These are phyloP conservation scores for Reinhardtius hippoglossoides DNA, from an alignment of 2,113 vertebrate genomes.

Conservation along the genomic window DNA sequence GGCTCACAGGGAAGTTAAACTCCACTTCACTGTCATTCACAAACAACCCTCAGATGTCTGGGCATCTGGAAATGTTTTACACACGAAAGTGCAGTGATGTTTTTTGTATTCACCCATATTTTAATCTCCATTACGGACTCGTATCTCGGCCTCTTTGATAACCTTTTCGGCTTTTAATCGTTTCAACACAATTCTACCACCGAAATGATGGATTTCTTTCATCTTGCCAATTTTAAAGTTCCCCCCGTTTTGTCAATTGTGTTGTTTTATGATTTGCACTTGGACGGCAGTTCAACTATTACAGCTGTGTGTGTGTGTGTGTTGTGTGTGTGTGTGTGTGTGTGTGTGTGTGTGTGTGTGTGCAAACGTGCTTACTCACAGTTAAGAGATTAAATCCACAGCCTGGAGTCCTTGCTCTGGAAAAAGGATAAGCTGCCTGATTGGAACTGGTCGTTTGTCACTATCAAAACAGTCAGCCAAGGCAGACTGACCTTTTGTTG, in stretches of 20 bases:
- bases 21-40: not conserved
- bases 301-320: not conserved
- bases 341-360: too few species aligned
- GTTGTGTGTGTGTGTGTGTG: too few species aligned
- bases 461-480: too few species aligned
- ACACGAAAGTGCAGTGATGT: not conserved
- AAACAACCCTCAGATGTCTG: conserved; percentile 10
- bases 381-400: not conserved
- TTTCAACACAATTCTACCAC: too few species aligned
- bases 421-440: not conserved
- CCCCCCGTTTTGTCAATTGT: not conserved
- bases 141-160: too few species aligned
- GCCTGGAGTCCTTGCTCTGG: not conserved
- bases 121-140: not conserved
- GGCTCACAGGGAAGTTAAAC: conserved; percentile 9
- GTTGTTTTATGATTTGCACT: not conserved
- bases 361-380: not conserved
- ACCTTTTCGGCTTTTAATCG: too few species aligned
- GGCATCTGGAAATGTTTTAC: conserved; percentile 13
- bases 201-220: too few species aligned
- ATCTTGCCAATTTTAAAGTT: not conserved
- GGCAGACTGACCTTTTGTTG: too few species aligned
- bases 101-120: not conserved
- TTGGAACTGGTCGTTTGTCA: too few species aligned
- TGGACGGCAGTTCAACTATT: not conserved